Conservation (phyloP, 2,113 vertebrate genomes). For the Podarcis raffonei region DNA sequence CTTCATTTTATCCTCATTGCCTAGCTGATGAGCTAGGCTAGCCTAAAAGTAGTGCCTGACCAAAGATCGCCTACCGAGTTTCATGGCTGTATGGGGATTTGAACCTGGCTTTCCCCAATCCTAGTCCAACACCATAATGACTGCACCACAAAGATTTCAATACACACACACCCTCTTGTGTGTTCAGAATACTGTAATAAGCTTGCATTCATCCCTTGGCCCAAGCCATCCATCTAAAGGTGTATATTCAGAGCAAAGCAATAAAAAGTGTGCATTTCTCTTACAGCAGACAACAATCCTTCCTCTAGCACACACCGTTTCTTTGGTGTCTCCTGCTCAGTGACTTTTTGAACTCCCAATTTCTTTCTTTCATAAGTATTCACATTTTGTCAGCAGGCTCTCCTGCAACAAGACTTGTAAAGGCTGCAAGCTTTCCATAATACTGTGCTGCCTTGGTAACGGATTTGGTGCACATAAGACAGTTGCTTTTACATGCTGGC, state of each 20-base stretch:
- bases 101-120: neutral
- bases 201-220: neutral
- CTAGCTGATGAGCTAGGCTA: neutral
- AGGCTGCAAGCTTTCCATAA: neutral
- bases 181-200: neutral
- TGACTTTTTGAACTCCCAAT: neutral
- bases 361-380: too few relatives aligned
- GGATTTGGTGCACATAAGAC: neutral
- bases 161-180: neutral
- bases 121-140: neutral
- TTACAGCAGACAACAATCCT: neutral
- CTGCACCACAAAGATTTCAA: neutral
- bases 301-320: neutral
- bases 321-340: neutral
- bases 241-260: neutral
- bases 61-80: neutral
- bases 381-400: fast-evolving
- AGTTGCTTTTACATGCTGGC: neutral
- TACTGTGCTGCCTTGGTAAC: conserved; percentile 51
- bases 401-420: neutral
- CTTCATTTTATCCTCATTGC: neutral
- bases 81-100: neutral
- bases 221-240: neutral
- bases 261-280: neutral
- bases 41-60: neutral